Conservation (phyloP, 2,113 vertebrate genomes). For the Protobothrops flavoviridis region DNA sequence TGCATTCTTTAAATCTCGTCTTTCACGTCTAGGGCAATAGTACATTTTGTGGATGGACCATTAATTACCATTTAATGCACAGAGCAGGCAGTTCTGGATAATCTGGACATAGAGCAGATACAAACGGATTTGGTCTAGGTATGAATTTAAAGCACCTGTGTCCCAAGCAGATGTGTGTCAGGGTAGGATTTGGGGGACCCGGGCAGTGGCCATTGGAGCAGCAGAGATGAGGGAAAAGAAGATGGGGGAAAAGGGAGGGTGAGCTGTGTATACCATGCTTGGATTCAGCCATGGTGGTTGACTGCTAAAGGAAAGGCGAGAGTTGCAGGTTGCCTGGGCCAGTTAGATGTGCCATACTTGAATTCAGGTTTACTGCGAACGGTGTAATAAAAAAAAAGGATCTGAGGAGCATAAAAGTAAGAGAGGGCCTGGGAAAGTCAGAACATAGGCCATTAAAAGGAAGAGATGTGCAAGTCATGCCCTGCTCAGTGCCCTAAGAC, state of each 20-base stretch:
- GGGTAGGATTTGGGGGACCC: background rate
- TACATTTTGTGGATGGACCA: background rate
- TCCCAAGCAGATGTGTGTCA: background rate
- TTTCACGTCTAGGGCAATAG: background rate
- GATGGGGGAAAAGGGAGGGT: accelerated
- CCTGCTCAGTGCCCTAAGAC: background rate
- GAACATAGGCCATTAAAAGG: background rate
- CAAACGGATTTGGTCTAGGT: background rate
- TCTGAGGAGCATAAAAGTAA: background rate
- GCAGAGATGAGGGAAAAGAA: background rate
- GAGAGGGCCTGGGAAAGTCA: background rate
- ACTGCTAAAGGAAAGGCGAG: background rate
- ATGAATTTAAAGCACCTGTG: background rate
- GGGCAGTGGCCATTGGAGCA: background rate
- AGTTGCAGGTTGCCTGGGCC: background rate
- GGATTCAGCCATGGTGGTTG: background rate
- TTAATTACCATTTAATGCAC: background rate
- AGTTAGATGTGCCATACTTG: background rate
- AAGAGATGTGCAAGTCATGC: background rate
- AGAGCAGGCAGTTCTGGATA: background rate
- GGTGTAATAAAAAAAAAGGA: background rate
- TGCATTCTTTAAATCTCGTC: background rate
- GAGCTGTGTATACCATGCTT: background rate
- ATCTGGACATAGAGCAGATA: background rate
- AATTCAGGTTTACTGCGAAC: background rate